Conservation (phyloP, 1,140 invertebrate genomes). For the Papilio polyxenes region DNA sequence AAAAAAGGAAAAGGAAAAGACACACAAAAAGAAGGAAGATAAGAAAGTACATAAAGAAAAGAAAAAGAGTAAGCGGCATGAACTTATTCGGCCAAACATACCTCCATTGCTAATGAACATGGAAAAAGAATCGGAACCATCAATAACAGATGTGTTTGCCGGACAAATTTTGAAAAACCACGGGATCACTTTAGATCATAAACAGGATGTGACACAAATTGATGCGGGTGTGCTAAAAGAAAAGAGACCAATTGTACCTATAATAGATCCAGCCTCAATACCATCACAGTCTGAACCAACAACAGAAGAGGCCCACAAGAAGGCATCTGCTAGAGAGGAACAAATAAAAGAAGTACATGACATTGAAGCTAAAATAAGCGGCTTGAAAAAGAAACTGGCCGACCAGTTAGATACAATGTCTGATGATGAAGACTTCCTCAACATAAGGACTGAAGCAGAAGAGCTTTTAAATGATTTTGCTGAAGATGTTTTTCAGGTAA, state of each 20-base stretch:
- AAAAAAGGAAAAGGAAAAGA: constrained; percentile 68
- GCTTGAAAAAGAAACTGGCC: constrained; percentile 79
- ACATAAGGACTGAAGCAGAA: constrained; percentile 82
- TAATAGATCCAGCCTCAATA: constrained; percentile 62
- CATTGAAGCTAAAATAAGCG: constrained; percentile 81
- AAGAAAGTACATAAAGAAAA: constrained; percentile 71
- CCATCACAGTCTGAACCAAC: constrained; percentile 50
- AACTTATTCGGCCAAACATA: constrained; percentile 75
- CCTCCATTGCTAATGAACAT: constrained; percentile 79
- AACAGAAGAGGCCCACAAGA: constrained; percentile 19
- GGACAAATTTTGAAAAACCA: constrained; percentile 81
- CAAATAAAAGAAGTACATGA: constrained; percentile 78
- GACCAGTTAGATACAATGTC: constrained; percentile 80
- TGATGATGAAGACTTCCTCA: constrained; percentile 83
- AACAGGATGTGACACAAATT: constrained; percentile 59
- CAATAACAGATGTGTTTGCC: constrained; percentile 83
- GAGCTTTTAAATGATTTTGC: constrained; percentile 83
- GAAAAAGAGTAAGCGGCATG: constrained; percentile 71
- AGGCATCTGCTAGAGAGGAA: constrained; percentile 54
- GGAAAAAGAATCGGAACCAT: constrained; percentile 79
- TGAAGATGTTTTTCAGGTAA: constrained; percentile 75
- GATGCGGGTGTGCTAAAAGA: constrained; percentile 67
- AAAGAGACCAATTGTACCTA: constrained; percentile 55
- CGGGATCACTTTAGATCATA: constrained; percentile 67
- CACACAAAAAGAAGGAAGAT: constrained; percentile 62